Evolutionary conservation across 2,888 invertebrate species (phyloP).

Genomic region (Andrena chrysosceles): DNA sequence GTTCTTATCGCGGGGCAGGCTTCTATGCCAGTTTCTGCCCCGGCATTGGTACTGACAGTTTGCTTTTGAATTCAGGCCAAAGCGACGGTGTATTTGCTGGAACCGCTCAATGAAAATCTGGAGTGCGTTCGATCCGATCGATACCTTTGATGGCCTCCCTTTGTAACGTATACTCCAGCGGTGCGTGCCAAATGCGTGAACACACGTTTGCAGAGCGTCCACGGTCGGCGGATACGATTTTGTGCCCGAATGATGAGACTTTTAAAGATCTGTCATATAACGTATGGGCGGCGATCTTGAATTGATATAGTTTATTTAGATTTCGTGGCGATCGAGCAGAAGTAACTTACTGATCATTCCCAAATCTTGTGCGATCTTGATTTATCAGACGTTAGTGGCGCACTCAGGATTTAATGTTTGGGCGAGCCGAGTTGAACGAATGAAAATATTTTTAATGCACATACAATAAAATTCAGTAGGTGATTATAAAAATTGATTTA

Average conservation of each 20-base stretch:
- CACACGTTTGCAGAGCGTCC: not conserved
- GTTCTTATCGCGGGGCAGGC: constrained; percentile 53
- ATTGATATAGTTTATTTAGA: too few relatives aligned
- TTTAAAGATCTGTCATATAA: not conserved
- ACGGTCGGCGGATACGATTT: not conserved
- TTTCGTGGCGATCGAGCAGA: too few relatives aligned
- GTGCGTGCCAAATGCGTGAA: constrained; percentile 1
- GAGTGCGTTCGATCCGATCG: constrained; percentile 39
- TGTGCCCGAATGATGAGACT: not conserved
- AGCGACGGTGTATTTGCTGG: constrained; percentile 53
- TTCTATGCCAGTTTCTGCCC: constrained; percentile 41
- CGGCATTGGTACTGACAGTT: constrained; percentile 54
- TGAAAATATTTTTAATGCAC: too few relatives aligned
- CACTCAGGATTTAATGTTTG: too few relatives aligned
- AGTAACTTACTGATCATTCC: too few relatives aligned
- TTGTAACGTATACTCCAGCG: not conserved
- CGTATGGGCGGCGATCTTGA: too few relatives aligned
- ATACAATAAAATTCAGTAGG: too few relatives aligned
- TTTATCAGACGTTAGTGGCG: too few relatives aligned
- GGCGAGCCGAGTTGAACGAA: too few relatives aligned
- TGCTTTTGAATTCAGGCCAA: constrained; percentile 61
- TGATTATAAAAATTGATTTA: too few relatives aligned
- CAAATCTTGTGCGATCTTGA: too few relatives aligned
- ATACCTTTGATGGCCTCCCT: constrained; percentile 52
- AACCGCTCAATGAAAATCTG: constrained; percentile 53